Conservation (phyloP, 2,888 invertebrate genomes). For the Morpho deidamia region DNA sequence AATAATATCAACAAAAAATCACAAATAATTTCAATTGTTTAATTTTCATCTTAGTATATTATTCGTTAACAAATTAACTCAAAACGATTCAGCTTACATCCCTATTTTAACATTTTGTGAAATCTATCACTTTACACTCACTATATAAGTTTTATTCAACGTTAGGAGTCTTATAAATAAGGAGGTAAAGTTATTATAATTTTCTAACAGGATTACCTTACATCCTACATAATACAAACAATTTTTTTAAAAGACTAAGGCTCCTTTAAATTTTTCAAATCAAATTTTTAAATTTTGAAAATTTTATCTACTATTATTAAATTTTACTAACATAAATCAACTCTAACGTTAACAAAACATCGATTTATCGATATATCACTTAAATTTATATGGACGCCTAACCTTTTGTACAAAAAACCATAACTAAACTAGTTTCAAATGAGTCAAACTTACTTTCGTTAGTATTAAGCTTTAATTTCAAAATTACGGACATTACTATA, state of each 20-base stretch:
- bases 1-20: background rate
- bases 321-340: constrained; percentile 9
- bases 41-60: constrained; percentile 3
- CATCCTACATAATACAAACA: background rate
- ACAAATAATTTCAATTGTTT: constrained; percentile 7
- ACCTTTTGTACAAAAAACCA: too few relatives aligned
- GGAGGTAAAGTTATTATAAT: too few relatives aligned
- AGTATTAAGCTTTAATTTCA: too few relatives aligned
- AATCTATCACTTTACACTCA: too few relatives aligned
- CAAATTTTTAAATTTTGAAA: constrained; percentile 15
- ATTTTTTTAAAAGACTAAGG: constrained; percentile 14
- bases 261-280: constrained; percentile 7
- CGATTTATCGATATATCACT: background rate
- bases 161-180: too few relatives aligned
- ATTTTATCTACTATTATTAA: constrained; percentile 10
- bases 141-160: too few relatives aligned
- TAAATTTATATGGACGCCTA: too few relatives aligned
- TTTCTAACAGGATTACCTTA: too few relatives aligned
- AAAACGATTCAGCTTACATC: background rate
- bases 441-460: too few relatives aligned
- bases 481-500: too few relatives aligned
- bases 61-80: constrained; percentile 16
- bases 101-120: too few relatives aligned
- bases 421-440: too few relatives aligned
- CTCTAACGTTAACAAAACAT: constrained; percentile 1